phyloP scores from a whole-genome alignment of 2,888 invertebrate species.

The Muscina levida region DNA sequence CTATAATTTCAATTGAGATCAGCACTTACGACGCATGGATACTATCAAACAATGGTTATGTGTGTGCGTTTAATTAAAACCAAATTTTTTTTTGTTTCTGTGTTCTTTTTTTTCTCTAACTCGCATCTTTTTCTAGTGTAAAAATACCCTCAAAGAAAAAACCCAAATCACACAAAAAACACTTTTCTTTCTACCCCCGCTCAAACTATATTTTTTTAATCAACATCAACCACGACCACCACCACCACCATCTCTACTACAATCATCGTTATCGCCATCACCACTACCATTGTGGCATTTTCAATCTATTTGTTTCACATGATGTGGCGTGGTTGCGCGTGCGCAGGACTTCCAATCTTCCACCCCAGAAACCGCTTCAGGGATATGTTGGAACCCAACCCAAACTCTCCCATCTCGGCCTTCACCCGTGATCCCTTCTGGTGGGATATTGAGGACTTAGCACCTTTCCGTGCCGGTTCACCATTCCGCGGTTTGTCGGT shows the following conservation, averaged over 20 bases:
- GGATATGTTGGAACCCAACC: constrained; percentile 90
- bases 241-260: constrained; percentile 33
- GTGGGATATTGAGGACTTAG: constrained; percentile 91
- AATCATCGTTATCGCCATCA: constrained; percentile 28
- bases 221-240: constrained; percentile 59
- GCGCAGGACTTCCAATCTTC: constrained; percentile 86
- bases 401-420: constrained; percentile 88
- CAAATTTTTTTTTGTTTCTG: constrained; percentile 63
- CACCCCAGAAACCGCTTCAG: constrained; percentile 82
- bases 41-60: constrained; percentile 71
- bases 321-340: constrained; percentile 34
- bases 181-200: constrained; percentile 65
- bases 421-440: constrained; percentile 94
- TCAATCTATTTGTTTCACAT: constrained; percentile 5
- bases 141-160: constrained; percentile 67
- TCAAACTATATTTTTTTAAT: too few relatives aligned
- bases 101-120: constrained; percentile 70
- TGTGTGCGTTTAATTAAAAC: constrained; percentile 74
- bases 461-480: constrained; percentile 84
- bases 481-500: constrained; percentile 76
- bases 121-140: constrained; percentile 75
- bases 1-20: constrained; percentile 71
- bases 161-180: constrained; percentile 50
- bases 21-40: constrained; percentile 73
- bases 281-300: constrained; percentile 3